A percentile compares a stretch with the other conserved stretches of the same genome.
Evolutionary conservation across 2,797 vertebrate genomes (phyloP).

Genomic region (Artibeus jamaicensis): DNA sequence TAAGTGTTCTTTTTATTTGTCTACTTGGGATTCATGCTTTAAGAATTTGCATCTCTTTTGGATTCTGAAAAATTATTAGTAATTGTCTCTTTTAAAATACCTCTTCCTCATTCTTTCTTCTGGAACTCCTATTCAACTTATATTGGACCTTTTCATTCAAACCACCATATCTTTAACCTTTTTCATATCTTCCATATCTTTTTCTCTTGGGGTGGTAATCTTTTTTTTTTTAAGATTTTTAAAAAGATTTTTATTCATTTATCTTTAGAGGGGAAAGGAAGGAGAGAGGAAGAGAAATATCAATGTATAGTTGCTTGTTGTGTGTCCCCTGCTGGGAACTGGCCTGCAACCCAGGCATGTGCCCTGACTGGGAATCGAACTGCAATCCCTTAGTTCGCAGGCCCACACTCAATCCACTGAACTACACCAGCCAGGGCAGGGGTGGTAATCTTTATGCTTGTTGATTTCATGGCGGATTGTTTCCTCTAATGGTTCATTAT

Average conservation of each 20-base stretch:
- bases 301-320: too few species aligned
- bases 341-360: too few species aligned
- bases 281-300: too few species aligned
- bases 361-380: too few species aligned
- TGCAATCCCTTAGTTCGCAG: too few species aligned
- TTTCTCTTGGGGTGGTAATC: neutral
- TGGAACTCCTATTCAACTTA: neutral
- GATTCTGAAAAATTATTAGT: neutral
- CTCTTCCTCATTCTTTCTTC: neutral
- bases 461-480: neutral
- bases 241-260: too few species aligned
- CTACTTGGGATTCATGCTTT: neutral
- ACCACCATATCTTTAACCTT: neutral
- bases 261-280: too few species aligned
- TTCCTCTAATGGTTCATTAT: neutral
- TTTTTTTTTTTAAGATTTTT: too few species aligned
- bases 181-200: neutral
- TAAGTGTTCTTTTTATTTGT: constrained; percentile 13
- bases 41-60: neutral
- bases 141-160: neutral
- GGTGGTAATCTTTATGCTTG: neutral
- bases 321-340: too few species aligned
- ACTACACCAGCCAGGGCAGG: too few species aligned
- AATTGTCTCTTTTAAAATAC: neutral
- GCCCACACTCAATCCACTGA: too few species aligned